A percentile compares a stretch with the other conserved stretches of the same genome.
These are phyloP conservation scores for Serrognathus titanus DNA, from an alignment of 2,888 invertebrate genomes.

Conservation along the genomic window DNA sequence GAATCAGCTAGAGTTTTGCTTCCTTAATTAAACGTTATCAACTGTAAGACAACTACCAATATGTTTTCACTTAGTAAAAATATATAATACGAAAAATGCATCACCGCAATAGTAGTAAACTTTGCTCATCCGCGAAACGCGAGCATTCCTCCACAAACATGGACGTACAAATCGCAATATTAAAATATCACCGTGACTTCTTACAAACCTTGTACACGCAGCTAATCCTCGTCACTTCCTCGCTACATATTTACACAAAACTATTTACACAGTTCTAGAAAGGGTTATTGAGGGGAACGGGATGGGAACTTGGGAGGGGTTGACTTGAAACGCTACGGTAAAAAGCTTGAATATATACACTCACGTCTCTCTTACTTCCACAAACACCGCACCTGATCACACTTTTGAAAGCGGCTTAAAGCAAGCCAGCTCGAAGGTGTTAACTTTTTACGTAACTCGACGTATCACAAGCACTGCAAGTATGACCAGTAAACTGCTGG, in stretches of 20 bases:
- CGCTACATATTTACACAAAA: slow-evolving; percentile 33
- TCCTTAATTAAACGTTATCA: too few species aligned
- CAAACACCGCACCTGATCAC: slow-evolving; percentile 16
- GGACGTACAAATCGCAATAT: slow-evolving; percentile 32
- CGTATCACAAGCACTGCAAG: slow-evolving; percentile 5
- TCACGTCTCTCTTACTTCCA: slow-evolving; percentile 21
- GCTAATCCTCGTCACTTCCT: slow-evolving; percentile 15
- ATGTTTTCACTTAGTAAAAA: slow-evolving; percentile 12
- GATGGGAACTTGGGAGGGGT: slow-evolving; percentile 19
- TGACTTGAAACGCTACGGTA: slow-evolving; percentile 14
- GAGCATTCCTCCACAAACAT: slow-evolving; percentile 20
- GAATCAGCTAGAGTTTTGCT: too few species aligned
- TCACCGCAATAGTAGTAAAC: not conserved
- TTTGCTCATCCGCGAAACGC: slow-evolving; percentile 5
- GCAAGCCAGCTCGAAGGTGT: slow-evolving; percentile 16
- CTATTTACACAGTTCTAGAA: slow-evolving; percentile 32
- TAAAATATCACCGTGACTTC: slow-evolving; percentile 31
- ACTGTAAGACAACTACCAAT: not conserved
- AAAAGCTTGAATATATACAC: slow-evolving; percentile 30
- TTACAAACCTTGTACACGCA: slow-evolving; percentile 5
- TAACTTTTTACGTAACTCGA: slow-evolving; percentile 26
- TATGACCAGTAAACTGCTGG: not conserved
- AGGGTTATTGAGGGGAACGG: slow-evolving; percentile 16
- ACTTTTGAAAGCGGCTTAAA: slow-evolving; percentile 27
- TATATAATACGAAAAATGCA: slow-evolving; percentile 9